Conservation (phyloP, 2,888 invertebrate species). For the Callinectes sapidus region DNA sequence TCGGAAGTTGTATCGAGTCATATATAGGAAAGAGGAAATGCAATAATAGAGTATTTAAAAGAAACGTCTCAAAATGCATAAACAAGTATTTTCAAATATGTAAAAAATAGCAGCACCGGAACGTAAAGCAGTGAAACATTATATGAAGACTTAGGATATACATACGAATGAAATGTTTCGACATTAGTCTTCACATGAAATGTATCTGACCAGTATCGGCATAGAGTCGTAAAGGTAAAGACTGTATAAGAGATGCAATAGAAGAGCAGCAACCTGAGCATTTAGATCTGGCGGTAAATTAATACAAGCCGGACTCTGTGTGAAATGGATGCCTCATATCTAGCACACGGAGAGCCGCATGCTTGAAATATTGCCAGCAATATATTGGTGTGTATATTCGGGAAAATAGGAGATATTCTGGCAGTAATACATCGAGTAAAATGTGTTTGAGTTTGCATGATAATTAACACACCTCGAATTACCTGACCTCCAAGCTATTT, state of each 20-base stretch:
- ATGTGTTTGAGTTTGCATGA: background rate
- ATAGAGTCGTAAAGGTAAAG: background rate
- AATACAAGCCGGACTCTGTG: background rate
- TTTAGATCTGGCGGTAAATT: background rate
- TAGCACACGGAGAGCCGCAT: constrained; percentile 7
- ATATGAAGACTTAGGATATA: background rate
- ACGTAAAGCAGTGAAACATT: background rate
- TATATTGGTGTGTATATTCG: constrained; percentile 14
- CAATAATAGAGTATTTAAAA: background rate
- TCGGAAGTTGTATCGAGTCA: background rate
- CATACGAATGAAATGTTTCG: background rate
- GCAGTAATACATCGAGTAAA: background rate
- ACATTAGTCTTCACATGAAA: background rate
- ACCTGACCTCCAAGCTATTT: constrained; percentile 17
- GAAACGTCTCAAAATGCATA: background rate
- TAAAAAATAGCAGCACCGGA: background rate
- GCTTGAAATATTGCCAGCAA: constrained; percentile 10
- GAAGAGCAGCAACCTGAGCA: background rate
- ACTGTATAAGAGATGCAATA: background rate
- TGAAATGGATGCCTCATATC: constrained; percentile 21
- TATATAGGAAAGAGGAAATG: background rate
- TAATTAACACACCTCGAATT: constrained; percentile 20
- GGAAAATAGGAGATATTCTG: background rate
- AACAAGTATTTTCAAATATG: background rate
- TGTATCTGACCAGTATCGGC: background rate